Conservation (phyloP, 2,113 vertebrate species). For the Bubo scandiacus region DNA sequence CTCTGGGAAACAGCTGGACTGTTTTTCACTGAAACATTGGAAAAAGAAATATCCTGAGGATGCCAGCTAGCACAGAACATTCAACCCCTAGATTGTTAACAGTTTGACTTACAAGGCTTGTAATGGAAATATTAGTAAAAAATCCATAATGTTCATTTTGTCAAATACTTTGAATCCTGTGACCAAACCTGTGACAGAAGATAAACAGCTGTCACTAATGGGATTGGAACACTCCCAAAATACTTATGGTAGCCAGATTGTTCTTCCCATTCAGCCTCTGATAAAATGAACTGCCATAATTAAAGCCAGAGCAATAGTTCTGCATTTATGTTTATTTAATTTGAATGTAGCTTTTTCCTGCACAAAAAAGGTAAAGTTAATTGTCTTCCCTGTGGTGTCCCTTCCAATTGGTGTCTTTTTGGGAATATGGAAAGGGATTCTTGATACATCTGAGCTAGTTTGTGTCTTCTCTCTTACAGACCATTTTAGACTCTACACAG, state of each 20-base stretch:
- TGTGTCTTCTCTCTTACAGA: conserved; percentile 71
- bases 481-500: conserved; percentile 92
- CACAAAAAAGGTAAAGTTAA: neutral
- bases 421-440: neutral
- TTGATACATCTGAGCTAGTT: neutral
- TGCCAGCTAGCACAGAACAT: neutral
- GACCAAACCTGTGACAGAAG: neutral
- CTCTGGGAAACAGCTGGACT: neutral
- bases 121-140: neutral
- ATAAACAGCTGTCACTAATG: neutral
- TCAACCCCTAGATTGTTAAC: neutral
- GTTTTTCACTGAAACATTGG: neutral
- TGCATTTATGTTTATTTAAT: neutral
- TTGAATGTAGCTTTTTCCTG: neutral
- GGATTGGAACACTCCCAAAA: neutral
- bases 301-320: neutral
- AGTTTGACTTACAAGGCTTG: neutral
- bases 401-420: neutral
- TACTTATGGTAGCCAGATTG: neutral
- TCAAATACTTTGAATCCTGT: neutral
- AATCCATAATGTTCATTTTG: neutral
- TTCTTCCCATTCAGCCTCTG: neutral
- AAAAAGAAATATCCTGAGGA: neutral
- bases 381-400: neutral
- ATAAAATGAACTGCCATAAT: neutral